These are phyloP conservation scores for Oreonectes daqikongensis DNA, from an alignment of 2,797 vertebrate species.

Conservation along the genomic window DNA sequence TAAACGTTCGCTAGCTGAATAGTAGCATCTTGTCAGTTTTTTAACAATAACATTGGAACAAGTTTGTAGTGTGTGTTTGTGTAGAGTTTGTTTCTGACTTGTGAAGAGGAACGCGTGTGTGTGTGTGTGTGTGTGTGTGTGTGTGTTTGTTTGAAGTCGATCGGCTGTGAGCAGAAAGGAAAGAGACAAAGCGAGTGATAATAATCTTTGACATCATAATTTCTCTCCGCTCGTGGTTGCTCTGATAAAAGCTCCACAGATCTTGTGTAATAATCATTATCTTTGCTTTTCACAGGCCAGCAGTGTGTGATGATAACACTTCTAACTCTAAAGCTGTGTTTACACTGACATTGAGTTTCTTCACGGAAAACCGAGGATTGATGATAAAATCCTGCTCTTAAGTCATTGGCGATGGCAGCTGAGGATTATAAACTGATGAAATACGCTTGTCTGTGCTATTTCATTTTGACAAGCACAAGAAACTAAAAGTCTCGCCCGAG, in stretches of 20 bases:
- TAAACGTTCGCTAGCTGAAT: too few species aligned
- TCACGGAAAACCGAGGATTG: conserved; percentile 19
- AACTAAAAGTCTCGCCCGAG: conserved; percentile 10
- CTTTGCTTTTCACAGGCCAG: conserved; percentile 20
- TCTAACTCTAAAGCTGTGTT: conserved; percentile 26
- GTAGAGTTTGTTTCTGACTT: background rate
- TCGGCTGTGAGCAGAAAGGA: background rate
- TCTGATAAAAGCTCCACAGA: conserved; percentile 30
- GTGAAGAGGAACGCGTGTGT: background rate
- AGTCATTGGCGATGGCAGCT: conserved; percentile 19
- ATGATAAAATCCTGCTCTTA: conserved; percentile 22
- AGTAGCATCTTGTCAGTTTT: too few species aligned
- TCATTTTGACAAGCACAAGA: conserved; percentile 25
- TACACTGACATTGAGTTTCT: conserved; percentile 25
- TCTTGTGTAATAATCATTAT: conserved; percentile 30
- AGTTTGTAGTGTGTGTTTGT: background rate
- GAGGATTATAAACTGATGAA: conserved; percentile 35
- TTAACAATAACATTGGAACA: too few species aligned
- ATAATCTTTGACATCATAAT: conserved; percentile 36
- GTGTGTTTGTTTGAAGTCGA: background rate
- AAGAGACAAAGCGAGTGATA: conserved; percentile 19
- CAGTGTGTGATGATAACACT: conserved; percentile 1
- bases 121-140: background rate
- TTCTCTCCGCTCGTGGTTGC: conserved; percentile 1
- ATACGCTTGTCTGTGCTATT: conserved; percentile 33